Conservation (phyloP, 1,140 invertebrate genomes). For the Hormaphis cornu region DNA sequence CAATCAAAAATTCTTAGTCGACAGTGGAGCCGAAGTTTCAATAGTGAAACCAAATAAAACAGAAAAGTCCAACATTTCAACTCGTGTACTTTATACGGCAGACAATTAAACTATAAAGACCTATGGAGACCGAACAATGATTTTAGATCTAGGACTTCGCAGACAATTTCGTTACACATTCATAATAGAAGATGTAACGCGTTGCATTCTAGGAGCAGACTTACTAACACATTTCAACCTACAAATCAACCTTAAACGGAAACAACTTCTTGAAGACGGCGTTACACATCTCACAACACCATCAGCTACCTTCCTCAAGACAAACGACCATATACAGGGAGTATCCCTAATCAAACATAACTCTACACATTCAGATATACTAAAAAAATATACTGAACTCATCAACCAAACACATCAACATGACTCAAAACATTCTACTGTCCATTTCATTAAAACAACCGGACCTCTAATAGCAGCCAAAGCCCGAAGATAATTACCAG, state of each 20-base stretch:
- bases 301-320: too few relatives aligned
- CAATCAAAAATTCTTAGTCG: background rate
- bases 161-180: background rate
- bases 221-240: constrained; percentile 6
- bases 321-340: background rate
- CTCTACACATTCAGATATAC: background rate
- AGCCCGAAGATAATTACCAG: constrained; percentile 41
- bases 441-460: constrained; percentile 34
- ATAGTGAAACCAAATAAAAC: background rate
- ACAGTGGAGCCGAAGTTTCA: background rate
- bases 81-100: background rate
- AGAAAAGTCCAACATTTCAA: background rate
- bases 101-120: background rate
- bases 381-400: constrained; percentile 4
- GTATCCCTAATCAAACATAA: background rate
- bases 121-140: background rate
- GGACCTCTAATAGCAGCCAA: constrained; percentile 41
- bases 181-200: background rate
- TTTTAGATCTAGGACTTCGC: background rate
- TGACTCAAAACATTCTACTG: constrained; percentile 7
- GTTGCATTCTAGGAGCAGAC: background rate
- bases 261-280: constrained; percentile 14
- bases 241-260: background rate
- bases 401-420: background rate
- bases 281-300: background rate